phyloP scores from a whole-genome alignment of 2,113 vertebrate species.

The Oreochromis aureus region DNA sequence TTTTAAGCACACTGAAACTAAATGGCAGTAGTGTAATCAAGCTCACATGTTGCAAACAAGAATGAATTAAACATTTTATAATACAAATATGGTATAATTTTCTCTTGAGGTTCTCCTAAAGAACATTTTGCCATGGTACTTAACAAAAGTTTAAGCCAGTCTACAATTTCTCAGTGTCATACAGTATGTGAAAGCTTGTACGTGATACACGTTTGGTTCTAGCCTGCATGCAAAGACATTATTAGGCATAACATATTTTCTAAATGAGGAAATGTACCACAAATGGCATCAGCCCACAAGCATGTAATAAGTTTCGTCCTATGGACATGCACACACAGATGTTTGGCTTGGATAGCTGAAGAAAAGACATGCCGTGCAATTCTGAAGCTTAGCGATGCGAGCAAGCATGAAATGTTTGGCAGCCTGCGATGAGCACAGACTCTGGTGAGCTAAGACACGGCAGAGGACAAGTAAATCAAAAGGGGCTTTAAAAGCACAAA shows the following conservation, averaged over 20 bases:
- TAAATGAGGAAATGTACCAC: background rate
- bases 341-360: background rate
- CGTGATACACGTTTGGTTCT: background rate
- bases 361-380: background rate
- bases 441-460: background rate
- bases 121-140: background rate
- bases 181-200: background rate
- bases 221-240: background rate
- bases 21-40: background rate
- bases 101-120: background rate
- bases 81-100: background rate
- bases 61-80: background rate
- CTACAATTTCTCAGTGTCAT: background rate
- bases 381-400: conserved; percentile 1
- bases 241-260: background rate
- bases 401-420: conserved; percentile 11
- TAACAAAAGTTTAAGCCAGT: background rate
- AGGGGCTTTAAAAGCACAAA: background rate
- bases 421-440: background rate
- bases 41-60: background rate
- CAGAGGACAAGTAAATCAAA: background rate
- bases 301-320: background rate
- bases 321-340: background rate
- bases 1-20: background rate
- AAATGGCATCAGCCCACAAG: background rate